A percentile compares a stretch with the other conserved stretches of the same genome.
phyloP scores from a whole-genome alignment of 2,113 vertebrate genomes.

The Cathartes aura region DNA sequence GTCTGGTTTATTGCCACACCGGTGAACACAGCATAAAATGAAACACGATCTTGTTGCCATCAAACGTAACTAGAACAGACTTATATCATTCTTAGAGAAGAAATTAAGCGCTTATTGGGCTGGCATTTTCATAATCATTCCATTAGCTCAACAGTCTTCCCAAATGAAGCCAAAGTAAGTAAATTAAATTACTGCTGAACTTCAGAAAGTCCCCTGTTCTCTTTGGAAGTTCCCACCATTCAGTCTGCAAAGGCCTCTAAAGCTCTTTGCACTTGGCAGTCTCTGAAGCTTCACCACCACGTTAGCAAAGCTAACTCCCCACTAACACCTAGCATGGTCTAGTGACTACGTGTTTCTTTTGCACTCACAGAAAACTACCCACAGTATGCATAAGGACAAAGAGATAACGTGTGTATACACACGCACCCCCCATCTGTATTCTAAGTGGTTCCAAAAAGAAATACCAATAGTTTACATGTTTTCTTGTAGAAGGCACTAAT shows the following conservation, averaged over 20 bases:
- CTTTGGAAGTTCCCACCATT: background rate
- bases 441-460: background rate
- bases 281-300: background rate
- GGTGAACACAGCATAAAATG: background rate
- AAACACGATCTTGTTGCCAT: background rate
- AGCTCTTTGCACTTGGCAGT: background rate
- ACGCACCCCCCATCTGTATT: background rate
- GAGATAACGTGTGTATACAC: accelerated
- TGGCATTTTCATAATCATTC: background rate
- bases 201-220: background rate
- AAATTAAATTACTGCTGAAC: background rate
- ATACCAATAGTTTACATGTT: background rate
- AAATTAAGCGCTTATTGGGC: background rate
- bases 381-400: background rate
- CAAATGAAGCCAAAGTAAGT: background rate
- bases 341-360: background rate
- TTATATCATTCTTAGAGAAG: background rate
- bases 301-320: background rate
- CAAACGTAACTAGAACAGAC: background rate
- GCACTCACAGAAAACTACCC: background rate
- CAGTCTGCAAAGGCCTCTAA: background rate
- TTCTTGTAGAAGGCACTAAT: background rate
- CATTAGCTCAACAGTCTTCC: background rate
- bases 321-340: no score
- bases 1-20: background rate